phyloP scores from a whole-genome alignment of 2,888 invertebrate species.

The Hyalella azteca region DNA sequence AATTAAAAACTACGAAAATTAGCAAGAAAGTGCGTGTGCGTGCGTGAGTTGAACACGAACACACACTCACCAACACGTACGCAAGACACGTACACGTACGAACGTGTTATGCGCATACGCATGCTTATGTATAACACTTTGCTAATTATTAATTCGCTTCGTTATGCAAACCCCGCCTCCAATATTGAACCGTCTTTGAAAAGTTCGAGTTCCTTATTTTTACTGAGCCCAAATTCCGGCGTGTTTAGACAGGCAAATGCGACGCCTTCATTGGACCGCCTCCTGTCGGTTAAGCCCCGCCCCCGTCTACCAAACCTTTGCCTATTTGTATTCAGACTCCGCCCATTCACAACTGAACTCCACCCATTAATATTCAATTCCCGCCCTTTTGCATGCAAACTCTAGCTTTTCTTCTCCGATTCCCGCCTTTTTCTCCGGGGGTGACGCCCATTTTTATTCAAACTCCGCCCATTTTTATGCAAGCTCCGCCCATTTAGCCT shows the following conservation, averaged over 20 bases:
- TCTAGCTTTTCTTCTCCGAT: background rate
- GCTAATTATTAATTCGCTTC: constrained; percentile 20
- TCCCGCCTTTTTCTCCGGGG: background rate
- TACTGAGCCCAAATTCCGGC: background rate
- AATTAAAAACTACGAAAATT: background rate
- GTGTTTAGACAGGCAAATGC: background rate
- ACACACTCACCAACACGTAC: too few species aligned
- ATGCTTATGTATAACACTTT: background rate
- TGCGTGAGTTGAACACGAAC: background rate
- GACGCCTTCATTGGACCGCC: background rate
- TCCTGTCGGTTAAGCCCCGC: too few species aligned
- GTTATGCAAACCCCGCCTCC: constrained; percentile 30
- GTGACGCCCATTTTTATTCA: background rate
- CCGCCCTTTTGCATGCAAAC: background rate
- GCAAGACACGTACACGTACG: background rate
- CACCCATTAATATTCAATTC: background rate
- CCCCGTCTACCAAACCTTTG: too few species aligned
- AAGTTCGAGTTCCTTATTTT: constrained; percentile 13
- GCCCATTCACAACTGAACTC: background rate
- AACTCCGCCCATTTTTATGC: background rate
- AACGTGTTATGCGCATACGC: background rate
- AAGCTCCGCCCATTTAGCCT: constrained; percentile 32
- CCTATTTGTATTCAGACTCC: background rate
- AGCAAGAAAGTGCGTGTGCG: background rate
- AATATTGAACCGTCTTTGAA: constrained; percentile 22